Percentiles rank a stretch among this genome's conserved stretches.
Conservation (phyloP, 2,113 vertebrate genomes). For the Ctenomys sociabilis region DNA sequence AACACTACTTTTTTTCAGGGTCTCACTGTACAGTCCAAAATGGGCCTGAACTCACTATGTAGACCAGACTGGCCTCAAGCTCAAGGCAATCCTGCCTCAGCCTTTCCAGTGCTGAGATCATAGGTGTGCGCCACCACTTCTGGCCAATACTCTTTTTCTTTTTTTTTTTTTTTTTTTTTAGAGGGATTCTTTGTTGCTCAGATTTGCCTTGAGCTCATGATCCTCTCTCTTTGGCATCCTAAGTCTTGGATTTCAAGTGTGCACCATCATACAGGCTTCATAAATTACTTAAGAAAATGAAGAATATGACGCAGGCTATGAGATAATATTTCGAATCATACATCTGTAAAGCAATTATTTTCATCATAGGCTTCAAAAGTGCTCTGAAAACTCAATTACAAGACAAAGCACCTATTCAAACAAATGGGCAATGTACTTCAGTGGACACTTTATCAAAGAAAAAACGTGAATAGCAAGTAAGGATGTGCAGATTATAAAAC, state of each 20-base stretch:
- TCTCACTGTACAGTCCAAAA: not conserved
- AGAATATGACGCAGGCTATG: not conserved
- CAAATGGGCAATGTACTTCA: not conserved
- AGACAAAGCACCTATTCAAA: not conserved
- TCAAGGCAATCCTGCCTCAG: not conserved
- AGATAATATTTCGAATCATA: slow-evolving; percentile 16
- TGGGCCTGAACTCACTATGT: not conserved
- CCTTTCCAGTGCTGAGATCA: not conserved
- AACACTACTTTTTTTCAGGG: not conserved
- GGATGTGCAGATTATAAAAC: not conserved
- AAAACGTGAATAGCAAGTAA: not conserved
- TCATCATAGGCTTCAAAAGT: not conserved
- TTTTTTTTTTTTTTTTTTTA: not conserved
- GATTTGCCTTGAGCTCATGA: not conserved
- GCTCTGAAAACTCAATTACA: slow-evolving; percentile 19
- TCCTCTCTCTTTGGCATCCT: not conserved
- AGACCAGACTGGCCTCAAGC: not conserved
- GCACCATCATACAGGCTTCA: not conserved
- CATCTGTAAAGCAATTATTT: not conserved
- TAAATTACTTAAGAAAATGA: slow-evolving; percentile 23
- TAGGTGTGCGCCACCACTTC: not conserved
- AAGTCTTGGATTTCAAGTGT: not conserved
- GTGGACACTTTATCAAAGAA: not conserved
- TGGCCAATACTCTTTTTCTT: not conserved
- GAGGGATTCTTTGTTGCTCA: not conserved